These are phyloP conservation scores for Cerceris rybyensis DNA, from an alignment of 2,888 invertebrate species.

Conservation along the genomic window DNA sequence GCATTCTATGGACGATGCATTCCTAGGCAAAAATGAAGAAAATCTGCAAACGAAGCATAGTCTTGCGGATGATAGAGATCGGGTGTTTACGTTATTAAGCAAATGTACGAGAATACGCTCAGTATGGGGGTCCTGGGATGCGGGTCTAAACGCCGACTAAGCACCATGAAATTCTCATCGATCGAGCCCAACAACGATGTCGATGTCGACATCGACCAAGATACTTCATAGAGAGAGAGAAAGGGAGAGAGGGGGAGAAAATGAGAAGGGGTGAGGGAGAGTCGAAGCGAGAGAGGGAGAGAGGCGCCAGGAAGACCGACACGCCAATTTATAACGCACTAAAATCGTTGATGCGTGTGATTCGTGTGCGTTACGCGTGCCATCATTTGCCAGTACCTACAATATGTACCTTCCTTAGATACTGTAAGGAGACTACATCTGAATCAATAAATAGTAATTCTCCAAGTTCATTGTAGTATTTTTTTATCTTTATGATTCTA, in stretches of 20 bases:
- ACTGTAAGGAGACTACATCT: constrained; percentile 3
- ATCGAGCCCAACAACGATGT: constrained; percentile 65
- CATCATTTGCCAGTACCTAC: constrained; percentile 31
- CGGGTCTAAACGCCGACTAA: constrained; percentile 77
- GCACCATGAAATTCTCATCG: constrained; percentile 73
- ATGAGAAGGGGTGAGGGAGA: neutral
- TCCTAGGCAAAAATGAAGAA: neutral
- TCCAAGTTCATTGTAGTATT: neutral
- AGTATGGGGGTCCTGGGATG: constrained; percentile 70
- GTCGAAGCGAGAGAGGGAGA: constrained; percentile 2
- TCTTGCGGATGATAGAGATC: constrained; percentile 41
- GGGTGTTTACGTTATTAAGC: constrained; percentile 76
- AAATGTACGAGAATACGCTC: constrained; percentile 66
- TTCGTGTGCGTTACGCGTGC: constrained; percentile 68
- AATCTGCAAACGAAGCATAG: constrained; percentile 1
- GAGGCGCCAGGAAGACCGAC: constrained; percentile 74
- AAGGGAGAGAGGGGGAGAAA: neutral
- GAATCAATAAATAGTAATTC: constrained; percentile 28
- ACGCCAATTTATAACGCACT: constrained; percentile 77
- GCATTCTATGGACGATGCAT: no score
- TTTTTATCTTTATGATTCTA: neutral
- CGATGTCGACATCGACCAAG: constrained; percentile 52
- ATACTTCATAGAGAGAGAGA: neutral
- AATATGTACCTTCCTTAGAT: constrained; percentile 8
- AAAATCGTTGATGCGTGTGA: constrained; percentile 75